Percentiles rank a stretch among this genome's conserved stretches.
Conservation (phyloP, 2,888 invertebrate species). For the Leptopterna dolabrata region DNA sequence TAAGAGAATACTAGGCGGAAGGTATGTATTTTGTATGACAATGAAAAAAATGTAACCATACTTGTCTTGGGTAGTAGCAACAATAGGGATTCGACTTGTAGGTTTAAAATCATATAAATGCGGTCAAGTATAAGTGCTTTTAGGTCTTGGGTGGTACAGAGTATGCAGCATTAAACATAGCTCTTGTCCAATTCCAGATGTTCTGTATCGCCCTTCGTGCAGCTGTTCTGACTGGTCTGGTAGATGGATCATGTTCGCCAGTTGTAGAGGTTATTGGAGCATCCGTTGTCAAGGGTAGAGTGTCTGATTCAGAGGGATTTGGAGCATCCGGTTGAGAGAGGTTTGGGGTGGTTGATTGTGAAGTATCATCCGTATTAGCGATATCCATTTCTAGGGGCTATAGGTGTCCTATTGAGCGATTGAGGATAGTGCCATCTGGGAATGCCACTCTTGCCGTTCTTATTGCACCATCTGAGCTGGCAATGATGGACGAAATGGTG, state of each 20-base stretch:
- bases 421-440: neutral
- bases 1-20: no score
- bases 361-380: neutral
- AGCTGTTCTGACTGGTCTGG: neutral
- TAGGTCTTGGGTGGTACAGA: neutral
- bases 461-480: neutral
- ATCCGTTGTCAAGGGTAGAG: no score
- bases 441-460: neutral
- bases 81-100: no score
- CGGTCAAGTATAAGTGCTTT: no score
- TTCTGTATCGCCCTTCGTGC: neutral
- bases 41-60: no score
- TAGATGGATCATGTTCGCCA: neutral
- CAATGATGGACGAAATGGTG: neutral
- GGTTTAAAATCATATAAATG: no score
- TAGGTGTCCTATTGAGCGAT: neutral
- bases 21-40: no score
- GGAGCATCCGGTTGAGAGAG: no score
- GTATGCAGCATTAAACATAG: neutral
- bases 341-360: no score
- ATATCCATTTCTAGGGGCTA: constrained; percentile 9
- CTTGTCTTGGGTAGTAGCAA: no score
- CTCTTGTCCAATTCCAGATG: neutral
- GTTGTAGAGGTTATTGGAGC: no score
- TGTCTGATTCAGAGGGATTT: no score